Conservation (phyloP, 2,113 vertebrate species). For the Apteryx mantelli region DNA sequence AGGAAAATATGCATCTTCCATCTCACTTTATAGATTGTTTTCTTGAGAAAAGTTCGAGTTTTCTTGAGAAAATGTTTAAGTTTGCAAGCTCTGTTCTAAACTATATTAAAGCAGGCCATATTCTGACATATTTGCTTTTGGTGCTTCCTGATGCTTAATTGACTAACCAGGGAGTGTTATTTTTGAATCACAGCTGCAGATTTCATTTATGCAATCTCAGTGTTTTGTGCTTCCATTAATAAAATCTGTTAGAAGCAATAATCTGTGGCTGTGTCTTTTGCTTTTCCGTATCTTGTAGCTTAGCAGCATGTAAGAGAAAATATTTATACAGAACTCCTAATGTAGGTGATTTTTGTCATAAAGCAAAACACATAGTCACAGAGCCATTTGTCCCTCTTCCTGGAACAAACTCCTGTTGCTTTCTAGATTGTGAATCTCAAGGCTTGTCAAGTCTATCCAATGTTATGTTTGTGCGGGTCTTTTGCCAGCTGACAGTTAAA, state of each 20-base stretch:
- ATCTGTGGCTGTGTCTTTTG: neutral
- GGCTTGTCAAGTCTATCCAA: neutral
- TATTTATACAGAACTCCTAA: neutral
- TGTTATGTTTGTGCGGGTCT: neutral
- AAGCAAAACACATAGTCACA: neutral
- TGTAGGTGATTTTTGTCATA: neutral
- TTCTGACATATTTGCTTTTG: neutral
- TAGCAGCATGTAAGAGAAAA: neutral
- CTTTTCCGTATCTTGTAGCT: neutral
- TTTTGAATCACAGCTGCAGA: slow-evolving; percentile 26
- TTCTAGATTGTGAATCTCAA: neutral
- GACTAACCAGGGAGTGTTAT: neutral
- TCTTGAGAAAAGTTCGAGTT: neutral
- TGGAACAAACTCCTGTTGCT: neutral
- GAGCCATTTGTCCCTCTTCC: neutral
- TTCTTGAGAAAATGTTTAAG: neutral
- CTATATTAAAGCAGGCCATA: neutral
- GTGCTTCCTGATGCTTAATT: neutral
- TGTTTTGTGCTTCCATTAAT: neutral
- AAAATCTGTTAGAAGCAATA: slow-evolving; percentile 29
- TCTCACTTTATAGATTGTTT: neutral
- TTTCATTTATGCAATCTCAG: neutral
- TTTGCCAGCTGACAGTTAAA: slow-evolving; percentile 5
- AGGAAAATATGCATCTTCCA: neutral
- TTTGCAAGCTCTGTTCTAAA: neutral